phyloP scores from a whole-genome alignment of 2,797 vertebrate species.

The Epinephelus malabaricus region DNA sequence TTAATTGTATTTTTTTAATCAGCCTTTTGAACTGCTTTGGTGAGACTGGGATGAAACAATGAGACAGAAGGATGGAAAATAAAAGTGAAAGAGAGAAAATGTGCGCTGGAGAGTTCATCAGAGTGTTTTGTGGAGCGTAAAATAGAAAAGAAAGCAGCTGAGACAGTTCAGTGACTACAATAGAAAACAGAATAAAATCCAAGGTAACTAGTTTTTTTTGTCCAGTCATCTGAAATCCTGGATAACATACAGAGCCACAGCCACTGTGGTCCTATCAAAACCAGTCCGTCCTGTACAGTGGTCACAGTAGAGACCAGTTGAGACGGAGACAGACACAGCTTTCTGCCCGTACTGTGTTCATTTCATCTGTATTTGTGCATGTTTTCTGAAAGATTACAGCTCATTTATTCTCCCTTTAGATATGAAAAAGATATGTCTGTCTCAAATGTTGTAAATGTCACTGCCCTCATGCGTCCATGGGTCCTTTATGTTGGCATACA shows the following conservation, averaged over 20 bases:
- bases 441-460: no score
- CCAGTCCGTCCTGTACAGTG: no score
- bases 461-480: no score
- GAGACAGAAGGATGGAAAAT: background rate
- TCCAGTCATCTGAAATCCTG: conserved; percentile 7
- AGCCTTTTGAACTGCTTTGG: background rate
- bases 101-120: background rate
- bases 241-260: no score
- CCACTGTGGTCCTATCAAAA: no score
- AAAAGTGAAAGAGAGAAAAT: background rate
- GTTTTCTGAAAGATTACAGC: no score
- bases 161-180: background rate
- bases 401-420: no score
- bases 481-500: no score
- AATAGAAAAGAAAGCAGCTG: conserved; percentile 18
- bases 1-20: background rate
- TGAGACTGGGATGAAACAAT: background rate
- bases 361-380: no score
- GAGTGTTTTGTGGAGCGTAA: background rate
- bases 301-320: background rate
- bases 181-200: background rate
- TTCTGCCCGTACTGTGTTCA: no score
- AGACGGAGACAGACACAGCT: no score
- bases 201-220: background rate
- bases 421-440: no score